Evolutionary conservation across 2,113 vertebrate genomes (phyloP), one percentile per base, ranked within the genome.

Genomic region (Passer domesticus): DNA sequence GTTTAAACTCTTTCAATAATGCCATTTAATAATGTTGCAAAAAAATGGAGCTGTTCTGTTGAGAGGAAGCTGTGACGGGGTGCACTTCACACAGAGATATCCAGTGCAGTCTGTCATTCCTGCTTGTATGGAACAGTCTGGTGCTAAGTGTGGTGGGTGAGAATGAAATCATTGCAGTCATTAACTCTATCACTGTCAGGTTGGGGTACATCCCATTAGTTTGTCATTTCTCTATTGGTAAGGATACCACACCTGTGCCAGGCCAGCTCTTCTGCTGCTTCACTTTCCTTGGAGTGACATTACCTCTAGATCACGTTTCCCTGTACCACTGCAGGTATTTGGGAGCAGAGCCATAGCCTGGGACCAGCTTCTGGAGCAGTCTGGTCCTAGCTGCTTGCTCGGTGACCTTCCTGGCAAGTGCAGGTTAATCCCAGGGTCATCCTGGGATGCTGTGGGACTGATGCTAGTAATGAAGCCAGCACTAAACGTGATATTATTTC

Each of bases 141-240:
- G 8, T 49, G 52, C 41, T 56, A 59, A 47, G n/a, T 22, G 50
- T 31, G 52, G 64, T 37, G 7, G 8, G 11, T 9, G 44, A 27
- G 44, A 28, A 35, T 31, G 30, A 63, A 30, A 7, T 53, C 28
- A 31, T 2, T 30, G 67, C 22, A 31, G 7, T 50, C 1, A 0
- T 28, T 6, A 2, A 10, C 33, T 21, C 4, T 37, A 0, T 4
- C 20, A 6, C 46, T 56, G 1, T 18, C 10, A 1, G 6, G 9
- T 0, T 44, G n/a, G 37, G 23, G 25, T 17, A 10, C 13, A 5
- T 59, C 33, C 4, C 0, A 6, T 23, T 58, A 4, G 5, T 55
- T 76, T 37, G 13, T 37, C 15, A 10, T 8, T 5, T 52, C 60
- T 56, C 41, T n/a, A 0, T 16, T 25, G 67, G 5, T 63, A 25